phyloP scores from a whole-genome alignment of 2,888 invertebrate species.

The Malthinus flaveolus region DNA sequence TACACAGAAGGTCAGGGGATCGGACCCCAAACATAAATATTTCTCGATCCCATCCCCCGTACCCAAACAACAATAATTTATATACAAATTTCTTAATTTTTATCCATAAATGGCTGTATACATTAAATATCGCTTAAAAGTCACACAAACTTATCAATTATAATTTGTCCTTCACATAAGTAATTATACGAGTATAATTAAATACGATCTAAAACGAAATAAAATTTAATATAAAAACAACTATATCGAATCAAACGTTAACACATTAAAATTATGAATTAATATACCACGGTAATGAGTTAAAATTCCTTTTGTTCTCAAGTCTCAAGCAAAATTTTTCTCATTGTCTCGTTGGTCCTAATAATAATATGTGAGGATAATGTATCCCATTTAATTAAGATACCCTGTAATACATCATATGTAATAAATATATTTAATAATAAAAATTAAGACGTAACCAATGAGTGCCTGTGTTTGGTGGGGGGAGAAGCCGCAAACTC shows the following conservation, averaged over 20 bases:
- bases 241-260: constrained; percentile 40
- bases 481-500: constrained; percentile 54
- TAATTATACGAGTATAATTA: constrained; percentile 39
- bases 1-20: constrained; percentile 47
- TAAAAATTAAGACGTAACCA: constrained; percentile 55
- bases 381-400: constrained; percentile 57
- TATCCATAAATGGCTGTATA: constrained; percentile 52
- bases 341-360: constrained; percentile 55
- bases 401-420: constrained; percentile 58
- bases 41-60: constrained; percentile 33
- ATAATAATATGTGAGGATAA: constrained; percentile 56
- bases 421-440: constrained; percentile 43
- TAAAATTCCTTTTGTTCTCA: constrained; percentile 34
- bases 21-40: constrained; percentile 24
- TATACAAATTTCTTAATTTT: constrained; percentile 52
- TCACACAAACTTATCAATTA: constrained; percentile 44
- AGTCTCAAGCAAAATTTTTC: constrained; percentile 37
- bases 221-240: constrained; percentile 50
- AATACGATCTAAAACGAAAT: constrained; percentile 44
- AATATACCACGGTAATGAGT: constrained; percentile 52
- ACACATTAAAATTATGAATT: constrained; percentile 44
- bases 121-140: constrained; percentile 45
- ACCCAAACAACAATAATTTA: constrained; percentile 50
- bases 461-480: constrained; percentile 57
- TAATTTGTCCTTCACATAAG: constrained; percentile 48